Conservation (phyloP, 2,797 vertebrate species). For the Dryobates pubescens region DNA sequence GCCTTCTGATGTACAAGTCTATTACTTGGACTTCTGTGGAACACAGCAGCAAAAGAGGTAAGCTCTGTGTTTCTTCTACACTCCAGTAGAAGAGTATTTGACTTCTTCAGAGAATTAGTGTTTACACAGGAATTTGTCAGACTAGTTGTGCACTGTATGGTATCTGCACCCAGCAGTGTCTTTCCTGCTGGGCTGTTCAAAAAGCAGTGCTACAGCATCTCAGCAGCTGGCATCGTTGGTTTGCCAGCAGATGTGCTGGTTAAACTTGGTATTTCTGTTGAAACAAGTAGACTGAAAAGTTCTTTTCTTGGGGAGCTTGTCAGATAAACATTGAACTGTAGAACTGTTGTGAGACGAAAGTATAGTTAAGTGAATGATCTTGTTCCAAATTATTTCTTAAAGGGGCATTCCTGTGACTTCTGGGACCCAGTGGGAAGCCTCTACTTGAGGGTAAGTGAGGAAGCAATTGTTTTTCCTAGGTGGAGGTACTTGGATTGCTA, state of each 20-base stretch:
- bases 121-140: background rate
- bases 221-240: constrained; percentile 88
- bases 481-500: background rate
- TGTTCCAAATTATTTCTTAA: background rate
- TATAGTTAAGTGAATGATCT: background rate
- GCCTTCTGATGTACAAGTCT: background rate
- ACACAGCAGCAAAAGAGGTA: background rate
- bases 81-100: fast-evolving
- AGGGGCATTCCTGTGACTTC: background rate
- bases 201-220: constrained; percentile 87
- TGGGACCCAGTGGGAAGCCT: background rate
- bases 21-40: background rate
- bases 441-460: background rate
- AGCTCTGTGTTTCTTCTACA: background rate
- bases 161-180: constrained; percentile 87
- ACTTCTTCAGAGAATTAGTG: background rate
- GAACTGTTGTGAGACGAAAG: fast-evolving
- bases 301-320: background rate
- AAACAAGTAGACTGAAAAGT: constrained; percentile 65
- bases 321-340: background rate
- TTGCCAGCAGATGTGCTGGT: constrained; percentile 76
- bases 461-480: background rate
- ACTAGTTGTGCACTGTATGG: constrained; percentile 73
- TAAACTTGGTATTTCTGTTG: constrained; percentile 86
- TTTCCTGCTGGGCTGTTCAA: constrained; percentile 84